Evolutionary conservation across 2,888 invertebrate species (phyloP).

Genomic region (Molorchus minor): DNA sequence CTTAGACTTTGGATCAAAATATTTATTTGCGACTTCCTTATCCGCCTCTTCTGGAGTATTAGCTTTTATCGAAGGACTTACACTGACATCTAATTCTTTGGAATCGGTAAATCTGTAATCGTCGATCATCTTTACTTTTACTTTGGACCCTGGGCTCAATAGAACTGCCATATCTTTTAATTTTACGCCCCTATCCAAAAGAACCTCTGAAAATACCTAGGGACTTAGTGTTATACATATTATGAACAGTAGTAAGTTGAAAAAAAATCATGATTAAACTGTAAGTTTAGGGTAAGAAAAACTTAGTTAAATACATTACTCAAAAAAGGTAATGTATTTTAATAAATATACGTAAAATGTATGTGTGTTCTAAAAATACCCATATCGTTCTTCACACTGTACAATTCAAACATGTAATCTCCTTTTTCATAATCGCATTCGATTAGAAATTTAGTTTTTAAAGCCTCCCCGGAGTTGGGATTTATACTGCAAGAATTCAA

Average conservation of each 20-base stretch:
- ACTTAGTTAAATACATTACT: too few species aligned
- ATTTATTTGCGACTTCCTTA: slow-evolving; percentile 15
- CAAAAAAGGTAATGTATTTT: too few species aligned
- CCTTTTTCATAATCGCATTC: slow-evolving; percentile 23
- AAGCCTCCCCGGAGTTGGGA: slow-evolving; percentile 25
- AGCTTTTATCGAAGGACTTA: background rate
- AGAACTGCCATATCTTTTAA: slow-evolving; percentile 21
- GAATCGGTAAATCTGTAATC: slow-evolving; percentile 22
- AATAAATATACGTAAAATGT: background rate
- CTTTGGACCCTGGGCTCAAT: slow-evolving; percentile 17
- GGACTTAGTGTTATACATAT: too few species aligned
- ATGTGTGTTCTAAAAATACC: slow-evolving; percentile 9
- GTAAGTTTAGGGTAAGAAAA: too few species aligned
- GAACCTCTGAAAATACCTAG: slow-evolving; percentile 27
- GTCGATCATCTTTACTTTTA: slow-evolving; percentile 32
- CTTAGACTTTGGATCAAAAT: slow-evolving; percentile 15
- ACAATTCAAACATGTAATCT: slow-evolving; percentile 29
- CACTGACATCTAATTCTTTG: slow-evolving; percentile 13
- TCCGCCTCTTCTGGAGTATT: background rate
- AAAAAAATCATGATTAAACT: too few species aligned
- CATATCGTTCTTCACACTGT: slow-evolving; percentile 17
- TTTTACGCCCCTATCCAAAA: slow-evolving; percentile 21
- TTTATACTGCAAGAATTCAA: slow-evolving; percentile 20
- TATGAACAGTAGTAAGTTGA: too few species aligned
- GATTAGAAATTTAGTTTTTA: slow-evolving; percentile 26